phyloP scores from a whole-genome alignment of 2,888 invertebrate genomes.

The Fragum fragum region DNA sequence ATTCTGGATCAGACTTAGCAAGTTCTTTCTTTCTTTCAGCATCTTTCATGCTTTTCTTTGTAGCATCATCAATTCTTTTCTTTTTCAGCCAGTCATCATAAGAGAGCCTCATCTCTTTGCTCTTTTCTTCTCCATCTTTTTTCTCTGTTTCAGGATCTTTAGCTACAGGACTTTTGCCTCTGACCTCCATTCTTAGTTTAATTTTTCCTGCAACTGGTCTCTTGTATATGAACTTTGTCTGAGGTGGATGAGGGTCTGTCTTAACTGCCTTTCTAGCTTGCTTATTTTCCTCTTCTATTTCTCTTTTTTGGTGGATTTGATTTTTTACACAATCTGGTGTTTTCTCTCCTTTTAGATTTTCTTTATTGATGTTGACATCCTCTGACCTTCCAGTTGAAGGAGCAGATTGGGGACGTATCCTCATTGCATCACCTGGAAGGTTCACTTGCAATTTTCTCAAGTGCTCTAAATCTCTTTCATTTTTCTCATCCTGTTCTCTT shows the following conservation, averaged over 20 bases:
- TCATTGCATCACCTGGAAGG: constrained; percentile 62
- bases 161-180: constrained; percentile 67
- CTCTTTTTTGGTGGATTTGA: constrained; percentile 51
- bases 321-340: constrained; percentile 50
- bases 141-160: constrained; percentile 50
- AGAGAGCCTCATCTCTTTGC: constrained; percentile 72
- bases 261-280: constrained; percentile 50
- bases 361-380: constrained; percentile 44
- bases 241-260: constrained; percentile 69
- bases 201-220: constrained; percentile 80
- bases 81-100: constrained; percentile 81
- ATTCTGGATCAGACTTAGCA: constrained; percentile 80
- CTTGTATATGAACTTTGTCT: constrained; percentile 81
- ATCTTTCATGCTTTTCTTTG: constrained; percentile 68
- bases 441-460: constrained; percentile 44
- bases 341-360: constrained; percentile 40
- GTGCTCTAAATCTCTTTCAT: constrained; percentile 47
- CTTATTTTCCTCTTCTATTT: constrained; percentile 57
- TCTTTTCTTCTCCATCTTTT: constrained; percentile 44
- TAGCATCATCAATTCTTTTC: constrained; percentile 74
- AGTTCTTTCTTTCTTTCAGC: constrained; percentile 71
- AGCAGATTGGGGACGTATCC: constrained; percentile 59
- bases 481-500: constrained; percentile 64
- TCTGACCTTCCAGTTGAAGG: constrained; percentile 48
- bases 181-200: constrained; percentile 70